Percentiles rank a stretch among this genome's conserved stretches.
These are phyloP conservation scores for Varecia variegata DNA, from an alignment of 2,797 vertebrate species.

Conservation along the genomic window DNA sequence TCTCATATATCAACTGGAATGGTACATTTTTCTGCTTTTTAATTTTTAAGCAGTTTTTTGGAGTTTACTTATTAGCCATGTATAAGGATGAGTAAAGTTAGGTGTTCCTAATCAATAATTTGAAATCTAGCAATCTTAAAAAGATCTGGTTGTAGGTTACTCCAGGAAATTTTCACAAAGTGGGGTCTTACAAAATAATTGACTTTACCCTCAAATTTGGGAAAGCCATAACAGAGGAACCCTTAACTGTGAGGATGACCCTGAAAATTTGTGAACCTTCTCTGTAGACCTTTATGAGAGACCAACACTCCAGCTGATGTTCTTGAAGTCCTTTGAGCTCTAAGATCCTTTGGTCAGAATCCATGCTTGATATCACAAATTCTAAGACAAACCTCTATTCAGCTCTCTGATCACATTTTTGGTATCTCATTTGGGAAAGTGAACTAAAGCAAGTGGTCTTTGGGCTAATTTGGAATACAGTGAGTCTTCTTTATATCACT, in stretches of 20 bases:
- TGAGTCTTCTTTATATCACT: neutral
- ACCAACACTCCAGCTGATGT: neutral
- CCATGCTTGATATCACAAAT: neutral
- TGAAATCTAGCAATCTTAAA: slow-evolving; percentile 19
- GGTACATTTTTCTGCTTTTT: neutral
- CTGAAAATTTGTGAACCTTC: neutral
- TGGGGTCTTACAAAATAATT: slow-evolving; percentile 5
- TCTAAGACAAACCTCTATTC: neutral
- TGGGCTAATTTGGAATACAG: slow-evolving; percentile 1
- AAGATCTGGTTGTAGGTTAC: neutral
- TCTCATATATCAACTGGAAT: slow-evolving; percentile 1
- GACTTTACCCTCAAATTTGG: neutral
- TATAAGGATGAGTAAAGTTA: slow-evolving; percentile 1
- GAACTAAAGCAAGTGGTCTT: neutral
- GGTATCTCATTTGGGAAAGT: neutral
- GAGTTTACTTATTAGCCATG: neutral
- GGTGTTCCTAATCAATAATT: neutral
- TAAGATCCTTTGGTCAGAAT: neutral
- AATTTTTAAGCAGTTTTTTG: slow-evolving; percentile 26
- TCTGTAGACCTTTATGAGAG: slow-evolving; percentile 24
- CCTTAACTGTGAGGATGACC: neutral
- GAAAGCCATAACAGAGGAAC: neutral
- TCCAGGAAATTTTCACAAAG: neutral
- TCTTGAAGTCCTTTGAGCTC: neutral
- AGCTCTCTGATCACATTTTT: neutral